Conservation (phyloP, 2,888 invertebrate species). For the Euplagia quadripunctaria region DNA sequence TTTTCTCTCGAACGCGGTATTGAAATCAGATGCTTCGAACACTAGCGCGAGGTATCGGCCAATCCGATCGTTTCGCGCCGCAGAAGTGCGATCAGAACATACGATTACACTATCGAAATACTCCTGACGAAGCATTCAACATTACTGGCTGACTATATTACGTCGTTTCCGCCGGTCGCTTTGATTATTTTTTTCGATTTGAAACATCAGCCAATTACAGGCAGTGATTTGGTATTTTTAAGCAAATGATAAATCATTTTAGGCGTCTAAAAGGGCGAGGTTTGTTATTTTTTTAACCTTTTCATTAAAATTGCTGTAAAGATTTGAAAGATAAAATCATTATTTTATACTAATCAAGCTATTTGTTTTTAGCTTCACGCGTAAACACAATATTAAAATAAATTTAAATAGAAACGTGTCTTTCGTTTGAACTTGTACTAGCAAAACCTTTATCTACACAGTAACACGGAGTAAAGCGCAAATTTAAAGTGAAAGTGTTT, state of each 20-base stretch:
- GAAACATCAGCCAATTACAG: constrained; percentile 70
- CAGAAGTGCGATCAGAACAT: constrained; percentile 65
- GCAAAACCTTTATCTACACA: constrained; percentile 32
- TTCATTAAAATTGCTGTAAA: constrained; percentile 26
- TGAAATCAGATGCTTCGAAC: constrained; percentile 62
- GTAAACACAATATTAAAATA: neutral
- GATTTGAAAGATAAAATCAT: constrained; percentile 13
- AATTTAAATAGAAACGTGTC: neutral
- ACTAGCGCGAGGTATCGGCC: constrained; percentile 63
- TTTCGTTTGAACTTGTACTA: constrained; percentile 29
- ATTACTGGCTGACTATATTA: constrained; percentile 60
- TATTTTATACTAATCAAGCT: neutral
- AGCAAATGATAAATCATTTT: constrained; percentile 59
- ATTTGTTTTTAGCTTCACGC: neutral
- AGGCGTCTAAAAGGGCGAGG: constrained; percentile 55
- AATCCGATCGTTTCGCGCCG: constrained; percentile 68
- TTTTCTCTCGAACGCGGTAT: constrained; percentile 54
- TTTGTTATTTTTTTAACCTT: constrained; percentile 45
- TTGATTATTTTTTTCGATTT: constrained; percentile 60
- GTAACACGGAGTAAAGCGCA: constrained; percentile 60
- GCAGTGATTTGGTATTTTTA: constrained; percentile 75
- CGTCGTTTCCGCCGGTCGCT: constrained; percentile 75
- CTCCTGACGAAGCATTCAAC: constrained; percentile 65
- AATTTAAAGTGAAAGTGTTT: constrained; percentile 79
- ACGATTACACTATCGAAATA: constrained; percentile 68